Evolutionary conservation across 2,888 invertebrate species (phyloP), one percentile per base, ranked within the genome.

Genomic region (Macropis europaea): DNA sequence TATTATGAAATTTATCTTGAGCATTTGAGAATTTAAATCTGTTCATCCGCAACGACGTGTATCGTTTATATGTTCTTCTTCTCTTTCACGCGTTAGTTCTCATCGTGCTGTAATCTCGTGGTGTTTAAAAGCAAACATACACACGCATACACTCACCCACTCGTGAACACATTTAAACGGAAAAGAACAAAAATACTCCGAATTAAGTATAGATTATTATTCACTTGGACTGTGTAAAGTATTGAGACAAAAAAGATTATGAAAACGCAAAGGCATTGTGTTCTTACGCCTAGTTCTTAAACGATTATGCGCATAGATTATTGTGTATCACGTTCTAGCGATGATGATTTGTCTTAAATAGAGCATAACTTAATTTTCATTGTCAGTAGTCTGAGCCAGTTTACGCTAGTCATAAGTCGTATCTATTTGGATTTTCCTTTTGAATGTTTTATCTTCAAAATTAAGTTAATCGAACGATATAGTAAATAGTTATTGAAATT

Each of bases 331-430:
- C 54, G 36, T 28, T 42, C 13, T 38, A 40, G 22, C 13, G 28
- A 53, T 24, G 13, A 52, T n/a, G n/a, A n/a, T n/a, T 52, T 26
- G 5, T 15, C 22, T 52, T 28, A 3, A 22, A 17, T n/a, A 24
- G 32, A 17, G 22, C 34, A 30, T 2, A 50, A 43, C 30, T 56
- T 50, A 40, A 15, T 42, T 59, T 57, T 50, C 34, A 11, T 73
- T 9, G n/a, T 50, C 32, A 34, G 22, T 60, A 64, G 54, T 59
- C 59, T 73, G 79, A 84, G 79, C 81, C 84, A 82, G 73, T 83
- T 82, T 77, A 80, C 72, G 74, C 84, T 84, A 84, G 81, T 84
- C 81, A 78, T 73, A 82, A 83, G 70, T 74, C 60, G 61, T 74
- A 61, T 53, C 40, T 42, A 54, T 32, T 43, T 47, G 4, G 30